A percentile compares a stretch with the other conserved stretches of the same genome.
Conservation (phyloP, 2,797 vertebrate species). For the Hoplostethus atlanticus region DNA sequence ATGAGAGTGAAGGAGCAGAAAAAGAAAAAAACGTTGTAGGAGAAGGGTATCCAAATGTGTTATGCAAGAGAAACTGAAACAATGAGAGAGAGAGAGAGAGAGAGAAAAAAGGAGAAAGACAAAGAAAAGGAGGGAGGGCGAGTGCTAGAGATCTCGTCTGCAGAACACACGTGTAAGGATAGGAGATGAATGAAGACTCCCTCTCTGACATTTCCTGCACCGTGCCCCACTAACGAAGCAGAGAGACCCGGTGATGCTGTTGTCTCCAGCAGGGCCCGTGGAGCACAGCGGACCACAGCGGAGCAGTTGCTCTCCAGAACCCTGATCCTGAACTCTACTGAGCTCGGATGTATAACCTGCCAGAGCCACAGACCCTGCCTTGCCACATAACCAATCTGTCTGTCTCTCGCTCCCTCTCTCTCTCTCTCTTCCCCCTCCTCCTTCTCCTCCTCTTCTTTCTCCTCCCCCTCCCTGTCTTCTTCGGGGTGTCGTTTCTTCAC, state of each 20-base stretch:
- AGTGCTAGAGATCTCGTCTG: constrained; percentile 21
- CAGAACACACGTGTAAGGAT: constrained; percentile 41
- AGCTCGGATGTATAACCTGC: constrained; percentile 50
- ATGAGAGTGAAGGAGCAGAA: not conserved
- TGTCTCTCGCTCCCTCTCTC: constrained; percentile 30
- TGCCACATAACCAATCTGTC: constrained; percentile 47
- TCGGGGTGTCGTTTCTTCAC: not conserved
- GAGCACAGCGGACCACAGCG: constrained; percentile 76
- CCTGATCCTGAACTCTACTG: constrained; percentile 64
- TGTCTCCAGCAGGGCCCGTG: constrained; percentile 76
- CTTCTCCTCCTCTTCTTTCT: not conserved
- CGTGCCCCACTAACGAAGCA: constrained; percentile 40
- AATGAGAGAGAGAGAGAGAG: constrained; percentile 25
- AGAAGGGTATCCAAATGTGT: constrained; percentile 31
- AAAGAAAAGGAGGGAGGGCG: constrained; percentile 8
- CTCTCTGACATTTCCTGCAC: constrained; percentile 13
- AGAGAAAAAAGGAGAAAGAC: constrained; percentile 10
- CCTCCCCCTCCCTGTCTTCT: not conserved
- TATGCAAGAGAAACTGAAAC: constrained; percentile 48
- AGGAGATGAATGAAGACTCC: constrained; percentile 26
- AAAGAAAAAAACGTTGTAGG: constrained; percentile 3
- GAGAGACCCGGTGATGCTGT: constrained; percentile 29
- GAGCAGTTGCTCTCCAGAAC: constrained; percentile 55
- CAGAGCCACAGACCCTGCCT: constrained; percentile 55
- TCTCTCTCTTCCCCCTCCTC: constrained; percentile 15